Evolutionary conservation across 1,140 invertebrate genomes (phyloP), one percentile per base, ranked within the genome.

Genomic region (Lasioglossum albipes): DNA sequence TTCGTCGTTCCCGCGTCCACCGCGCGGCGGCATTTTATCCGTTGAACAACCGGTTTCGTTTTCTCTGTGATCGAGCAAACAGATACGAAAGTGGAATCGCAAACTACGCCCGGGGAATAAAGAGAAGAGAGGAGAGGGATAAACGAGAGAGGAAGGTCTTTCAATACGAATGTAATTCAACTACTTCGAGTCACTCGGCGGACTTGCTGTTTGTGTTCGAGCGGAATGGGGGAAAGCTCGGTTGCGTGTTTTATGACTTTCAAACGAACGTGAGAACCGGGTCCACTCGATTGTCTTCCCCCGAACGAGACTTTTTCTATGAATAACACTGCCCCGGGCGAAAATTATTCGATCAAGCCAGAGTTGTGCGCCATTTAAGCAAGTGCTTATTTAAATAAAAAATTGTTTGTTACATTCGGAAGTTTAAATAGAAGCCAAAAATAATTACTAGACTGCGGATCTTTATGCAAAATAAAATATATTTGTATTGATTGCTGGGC

Each of bases 151-250:
- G 52, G 36, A 31, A 42, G 16, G 2, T 42, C 36, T 66, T 42
- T n/a, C 31, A 41, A 66, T 66, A n/a, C 52, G n/a, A 66, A 66
- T 42, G 36, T 42, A 66, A 66, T 66, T 65, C 64, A 66, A 66
- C 64, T n/a, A 13, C 36, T 42, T n/a, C 18, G 18, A 66, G 36
- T 42, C 36, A 42, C 64, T 66, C 64, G 18, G 18, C 41, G 36
- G 20, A 42, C 18, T 49, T 31, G 62, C 31, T n/a, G 64, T 66
- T 66, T 66, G 36, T 20, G 64, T n/a, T 66, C 16, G 12, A 59
- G 57, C 27, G 4, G 31, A 18, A 22, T 31, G 13, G 18, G 52
- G 6, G 16, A 16, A 54, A 54, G 52, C 52, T 54, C 31, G 62
- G 18, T 13, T 52, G 12, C 52, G 20, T 54, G 16, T 36, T 20